These are phyloP conservation scores for Epistrophella euchroma DNA, from an alignment of 2,888 invertebrate genomes.

Conservation along the genomic window DNA sequence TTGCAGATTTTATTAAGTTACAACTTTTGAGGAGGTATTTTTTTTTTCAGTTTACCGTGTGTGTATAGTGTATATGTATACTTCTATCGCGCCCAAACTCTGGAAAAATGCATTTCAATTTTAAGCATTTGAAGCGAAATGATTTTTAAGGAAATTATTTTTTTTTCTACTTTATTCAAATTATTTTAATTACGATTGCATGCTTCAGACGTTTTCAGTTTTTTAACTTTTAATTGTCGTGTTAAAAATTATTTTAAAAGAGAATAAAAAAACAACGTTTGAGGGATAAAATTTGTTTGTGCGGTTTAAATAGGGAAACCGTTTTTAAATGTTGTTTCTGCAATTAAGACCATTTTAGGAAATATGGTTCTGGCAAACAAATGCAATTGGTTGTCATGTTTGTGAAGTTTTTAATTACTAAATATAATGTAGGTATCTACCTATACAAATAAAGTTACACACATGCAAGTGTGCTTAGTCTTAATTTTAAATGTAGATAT, in stretches of 20 bases:
- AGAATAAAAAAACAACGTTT: background rate
- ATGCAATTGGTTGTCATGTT: too few species aligned
- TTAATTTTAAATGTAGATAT: too few species aligned
- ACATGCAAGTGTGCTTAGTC: too few species aligned
- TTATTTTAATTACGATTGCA: conserved; percentile 67
- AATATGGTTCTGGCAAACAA: background rate
- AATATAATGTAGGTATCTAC: too few species aligned
- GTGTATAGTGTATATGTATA: background rate
- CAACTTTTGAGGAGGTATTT: background rate
- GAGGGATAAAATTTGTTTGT: background rate
- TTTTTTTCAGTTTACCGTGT: background rate
- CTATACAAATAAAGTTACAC: too few species aligned
- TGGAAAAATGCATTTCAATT: conserved; percentile 5
- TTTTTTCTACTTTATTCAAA: conserved; percentile 40
- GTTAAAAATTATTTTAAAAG: conserved; percentile 10
- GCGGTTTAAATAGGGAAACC: background rate
- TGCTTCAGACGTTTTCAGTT: conserved; percentile 15
- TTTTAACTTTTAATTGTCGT: conserved; percentile 26
- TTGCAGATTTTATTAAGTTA: conserved; percentile 32
- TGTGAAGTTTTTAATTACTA: too few species aligned
- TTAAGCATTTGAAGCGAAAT: conserved; percentile 43
- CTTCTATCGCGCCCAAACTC: background rate
- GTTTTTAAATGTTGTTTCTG: background rate
- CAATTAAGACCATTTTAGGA: background rate
- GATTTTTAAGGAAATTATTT: conserved; percentile 24